Percentiles rank a stretch among this genome's conserved stretches.
phyloP scores from a whole-genome alignment of 2,797 vertebrate species.

The Microtus agrestis region DNA sequence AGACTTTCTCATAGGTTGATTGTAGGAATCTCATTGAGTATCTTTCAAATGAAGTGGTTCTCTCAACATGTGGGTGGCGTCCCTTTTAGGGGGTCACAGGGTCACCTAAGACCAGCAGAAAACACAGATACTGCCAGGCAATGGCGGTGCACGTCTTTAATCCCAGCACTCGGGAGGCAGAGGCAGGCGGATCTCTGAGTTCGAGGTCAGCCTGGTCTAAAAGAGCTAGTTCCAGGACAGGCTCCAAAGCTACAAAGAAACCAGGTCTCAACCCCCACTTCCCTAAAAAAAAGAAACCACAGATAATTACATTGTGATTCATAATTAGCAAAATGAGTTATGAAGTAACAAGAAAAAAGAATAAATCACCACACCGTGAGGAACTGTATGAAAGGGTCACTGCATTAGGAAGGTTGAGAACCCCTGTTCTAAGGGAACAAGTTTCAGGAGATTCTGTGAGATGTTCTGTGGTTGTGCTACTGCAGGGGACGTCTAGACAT shows the following conservation, averaged over 20 bases:
- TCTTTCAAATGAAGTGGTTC: background rate
- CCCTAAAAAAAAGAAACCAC: too few relatives aligned
- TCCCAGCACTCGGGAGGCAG: too few relatives aligned
- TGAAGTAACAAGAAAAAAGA: background rate
- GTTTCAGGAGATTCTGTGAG: background rate
- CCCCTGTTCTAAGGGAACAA: background rate
- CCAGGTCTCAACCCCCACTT: fast-evolving
- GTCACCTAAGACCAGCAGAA: background rate
- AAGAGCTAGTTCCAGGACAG: too few relatives aligned
- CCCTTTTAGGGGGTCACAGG: too few relatives aligned
- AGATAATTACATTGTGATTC: background rate
- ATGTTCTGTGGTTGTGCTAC: background rate
- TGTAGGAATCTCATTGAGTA: background rate
- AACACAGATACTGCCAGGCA: background rate
- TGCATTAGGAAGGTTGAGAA: background rate
- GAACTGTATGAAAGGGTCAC: background rate
- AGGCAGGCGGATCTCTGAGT: too few relatives aligned
- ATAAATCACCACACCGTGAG: background rate
- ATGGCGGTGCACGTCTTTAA: too few relatives aligned
- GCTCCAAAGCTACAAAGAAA: too few relatives aligned
- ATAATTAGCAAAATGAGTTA: background rate
- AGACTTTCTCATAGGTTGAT: background rate
- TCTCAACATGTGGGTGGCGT: too few relatives aligned
- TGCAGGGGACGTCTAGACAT: background rate
- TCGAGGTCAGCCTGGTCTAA: too few relatives aligned